Evolutionary conservation across 2,888 invertebrate species (phyloP).

Genomic region (Dicycla oo): DNA sequence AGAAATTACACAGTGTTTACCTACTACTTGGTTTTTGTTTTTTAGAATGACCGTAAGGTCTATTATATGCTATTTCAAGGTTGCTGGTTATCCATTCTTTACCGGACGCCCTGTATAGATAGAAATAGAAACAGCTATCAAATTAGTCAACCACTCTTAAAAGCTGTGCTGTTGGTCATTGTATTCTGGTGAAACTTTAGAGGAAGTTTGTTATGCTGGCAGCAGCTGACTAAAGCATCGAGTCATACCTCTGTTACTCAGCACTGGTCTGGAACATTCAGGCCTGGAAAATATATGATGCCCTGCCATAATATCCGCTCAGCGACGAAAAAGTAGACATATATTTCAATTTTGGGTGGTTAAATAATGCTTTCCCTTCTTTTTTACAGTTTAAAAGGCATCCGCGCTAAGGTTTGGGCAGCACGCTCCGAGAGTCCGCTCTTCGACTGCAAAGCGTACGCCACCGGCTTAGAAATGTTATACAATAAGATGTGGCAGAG

Average conservation of each 20-base stretch:
- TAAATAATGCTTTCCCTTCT: constrained; percentile 13
- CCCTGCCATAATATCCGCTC: neutral
- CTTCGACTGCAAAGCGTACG: constrained; percentile 98
- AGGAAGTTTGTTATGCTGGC: neutral
- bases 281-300: neutral
- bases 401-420: constrained; percentile 98
- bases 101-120: too few species aligned
- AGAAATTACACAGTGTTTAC: too few species aligned
- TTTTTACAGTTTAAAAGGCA: constrained; percentile 94
- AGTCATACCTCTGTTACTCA: neutral
- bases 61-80: too few species aligned
- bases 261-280: too few species aligned
- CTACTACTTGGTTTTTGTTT: too few species aligned
- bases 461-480: constrained; percentile 97
- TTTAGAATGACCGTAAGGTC: too few species aligned
- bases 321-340: neutral
- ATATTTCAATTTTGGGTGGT: neutral
- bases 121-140: neutral
- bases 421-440: constrained; percentile 97
- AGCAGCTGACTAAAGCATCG: neutral
- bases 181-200: neutral
- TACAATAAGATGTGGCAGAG: constrained; percentile 98
- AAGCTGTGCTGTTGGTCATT: neutral
- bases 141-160: neutral
- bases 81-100: too few species aligned